phyloP scores from a whole-genome alignment of 2,113 vertebrate genomes.

The Catharus minimus region DNA sequence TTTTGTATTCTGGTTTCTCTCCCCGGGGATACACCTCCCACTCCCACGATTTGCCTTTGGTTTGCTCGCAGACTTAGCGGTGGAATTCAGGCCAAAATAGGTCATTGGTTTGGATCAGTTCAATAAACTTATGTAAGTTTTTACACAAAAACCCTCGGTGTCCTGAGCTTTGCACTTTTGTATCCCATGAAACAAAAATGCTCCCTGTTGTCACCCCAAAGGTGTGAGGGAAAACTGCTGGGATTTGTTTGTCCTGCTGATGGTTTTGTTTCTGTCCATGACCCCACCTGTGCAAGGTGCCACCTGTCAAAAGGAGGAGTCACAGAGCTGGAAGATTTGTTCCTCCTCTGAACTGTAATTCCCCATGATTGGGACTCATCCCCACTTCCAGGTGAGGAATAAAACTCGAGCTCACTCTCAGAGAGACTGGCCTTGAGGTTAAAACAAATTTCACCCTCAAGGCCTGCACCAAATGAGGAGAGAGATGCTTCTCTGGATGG shows the following conservation, averaged over 20 bases:
- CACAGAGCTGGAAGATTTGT: background rate
- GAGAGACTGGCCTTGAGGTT: background rate
- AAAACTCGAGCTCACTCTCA: accelerated
- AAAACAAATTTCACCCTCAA: background rate
- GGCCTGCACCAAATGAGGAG: background rate
- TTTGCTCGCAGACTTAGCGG: slow-evolving; percentile 32
- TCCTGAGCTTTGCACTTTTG: background rate
- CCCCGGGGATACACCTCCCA: background rate
- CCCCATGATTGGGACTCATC: background rate
- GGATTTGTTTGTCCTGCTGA: background rate
- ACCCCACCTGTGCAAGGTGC: background rate
- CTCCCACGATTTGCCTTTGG: slow-evolving; percentile 4
- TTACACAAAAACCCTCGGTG: background rate
- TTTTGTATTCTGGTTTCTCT: slow-evolving; percentile 62
- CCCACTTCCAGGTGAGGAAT: background rate
- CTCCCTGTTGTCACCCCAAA: background rate
- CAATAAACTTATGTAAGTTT: slow-evolving; percentile 53
- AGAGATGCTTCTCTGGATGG: background rate
- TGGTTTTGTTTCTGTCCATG: background rate
- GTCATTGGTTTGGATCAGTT: slow-evolving; percentile 43
- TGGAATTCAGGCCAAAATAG: slow-evolving; percentile 38
- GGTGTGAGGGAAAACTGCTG: background rate
- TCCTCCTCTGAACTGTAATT: background rate
- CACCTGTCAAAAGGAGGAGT: background rate
- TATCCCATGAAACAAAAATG: background rate